Base-by-base conservation (phyloP, 2,797 vertebrate species). In the Clarias pachynema region DNA sequence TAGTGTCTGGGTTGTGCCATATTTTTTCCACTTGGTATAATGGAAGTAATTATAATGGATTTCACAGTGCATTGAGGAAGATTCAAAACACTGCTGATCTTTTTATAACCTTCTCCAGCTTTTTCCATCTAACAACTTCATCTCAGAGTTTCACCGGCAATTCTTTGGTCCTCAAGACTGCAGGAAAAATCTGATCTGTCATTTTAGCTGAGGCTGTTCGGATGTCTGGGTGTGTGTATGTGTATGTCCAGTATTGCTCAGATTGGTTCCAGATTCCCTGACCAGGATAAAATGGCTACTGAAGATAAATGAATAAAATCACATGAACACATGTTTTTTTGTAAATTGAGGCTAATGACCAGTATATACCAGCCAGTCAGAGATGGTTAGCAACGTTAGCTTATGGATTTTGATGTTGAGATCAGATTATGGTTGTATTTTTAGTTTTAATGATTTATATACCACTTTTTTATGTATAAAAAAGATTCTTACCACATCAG, bases 1-100 rank as follows among this genome's bases (percentile, higher is more conserved):
- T 37, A 60, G 20, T 24, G 24, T 40, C 20, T 79, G 60, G 60
- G 4, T 65, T 60, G 9, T 77, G 10, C 31, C 24, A 79, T 65
- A 62, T 65, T 49, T 63, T 79, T 79, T 65, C 22, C 59, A 63
- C 2, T 63, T 40, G 63, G 20, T 63, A 26, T 79, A 44, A 79
- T 79, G 77, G 77, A 79, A 79, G 62, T 79, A 59, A 59, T 24
- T 44, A 26, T n/a, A 79, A 79, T 63, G 59, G 34, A 79, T 63
- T 79, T 44, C 59, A 44, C 57, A 63, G 59, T 63, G 7, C 37
- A 26, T 2, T 1, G 3, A 26, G 8, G 34, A 79, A 37, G 22
- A 8, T 78, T 78, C 29, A 78, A 59, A 60, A 31, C 31, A 24
- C 5, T 37, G 18, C 53, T 77, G 75, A 37, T 60, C 75, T 78